Percentiles rank a stretch among this genome's conserved stretches.
Evolutionary conservation across 92 coral and sea anemone genomes (phyloP).

Genomic region (Virgularia gustaviana): DNA sequence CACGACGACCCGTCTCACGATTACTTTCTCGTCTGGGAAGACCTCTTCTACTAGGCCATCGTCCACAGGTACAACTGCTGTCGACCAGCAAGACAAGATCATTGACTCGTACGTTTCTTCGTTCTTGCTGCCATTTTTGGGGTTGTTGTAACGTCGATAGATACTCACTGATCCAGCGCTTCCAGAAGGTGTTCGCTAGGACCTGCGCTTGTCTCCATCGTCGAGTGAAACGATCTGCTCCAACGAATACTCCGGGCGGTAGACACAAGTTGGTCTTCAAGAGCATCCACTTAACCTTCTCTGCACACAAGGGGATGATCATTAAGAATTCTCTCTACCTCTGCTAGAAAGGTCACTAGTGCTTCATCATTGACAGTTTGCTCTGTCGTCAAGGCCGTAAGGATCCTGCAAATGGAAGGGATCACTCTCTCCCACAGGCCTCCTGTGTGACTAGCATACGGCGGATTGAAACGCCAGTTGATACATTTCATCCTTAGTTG

Average conservation of each 20-base stretch:
- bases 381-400: constrained; percentile 11
- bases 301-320: constrained; percentile 38
- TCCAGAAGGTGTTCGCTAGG: constrained; percentile 46
- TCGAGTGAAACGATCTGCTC: constrained; percentile 34
- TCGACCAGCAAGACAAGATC: constrained; percentile 26
- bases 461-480: constrained; percentile 30
- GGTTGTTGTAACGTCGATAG: constrained; percentile 31
- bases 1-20: constrained; percentile 14
- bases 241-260: constrained; percentile 45
- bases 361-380: constrained; percentile 36
- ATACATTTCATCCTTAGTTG: constrained; percentile 6
- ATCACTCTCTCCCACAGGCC: constrained; percentile 47
- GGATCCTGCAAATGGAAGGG: constrained; percentile 40
- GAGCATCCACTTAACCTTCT: constrained; percentile 38
- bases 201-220: constrained; percentile 33
- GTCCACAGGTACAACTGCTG: constrained; percentile 16
- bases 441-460: constrained; percentile 39
- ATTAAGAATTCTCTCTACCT: constrained; percentile 40
- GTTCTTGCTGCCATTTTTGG: constrained; percentile 27
- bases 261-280: constrained; percentile 29
- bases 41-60: constrained; percentile 32
- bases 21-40: constrained; percentile 26
- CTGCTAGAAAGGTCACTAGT: constrained; percentile 32
- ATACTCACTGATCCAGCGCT: constrained; percentile 46
- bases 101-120: constrained; percentile 7